Percentiles rank a stretch among this genome's conserved stretches.
Conservation (phyloP, 2,888 invertebrate genomes). For the Halictus ligatus region DNA sequence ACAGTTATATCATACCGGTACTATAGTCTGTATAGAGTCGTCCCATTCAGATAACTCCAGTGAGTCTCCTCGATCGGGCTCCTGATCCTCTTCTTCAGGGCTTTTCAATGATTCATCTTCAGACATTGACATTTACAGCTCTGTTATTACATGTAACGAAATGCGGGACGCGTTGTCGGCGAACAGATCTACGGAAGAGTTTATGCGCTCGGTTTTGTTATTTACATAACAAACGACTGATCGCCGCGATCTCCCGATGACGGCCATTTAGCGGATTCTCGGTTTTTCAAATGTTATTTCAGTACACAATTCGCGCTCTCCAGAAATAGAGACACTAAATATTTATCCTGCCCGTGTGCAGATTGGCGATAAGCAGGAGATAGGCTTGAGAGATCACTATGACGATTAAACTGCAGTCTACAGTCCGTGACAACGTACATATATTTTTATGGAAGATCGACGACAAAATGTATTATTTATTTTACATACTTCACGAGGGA, state of each 20-base stretch:
- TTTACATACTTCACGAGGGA: too few relatives aligned
- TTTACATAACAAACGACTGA: conserved; percentile 33
- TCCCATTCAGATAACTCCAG: background rate
- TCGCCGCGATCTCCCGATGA: background rate
- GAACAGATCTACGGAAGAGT: background rate
- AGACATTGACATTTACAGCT: background rate
- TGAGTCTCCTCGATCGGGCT: background rate
- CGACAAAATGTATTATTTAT: too few relatives aligned
- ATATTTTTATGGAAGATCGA: too few relatives aligned
- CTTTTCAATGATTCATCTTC: background rate
- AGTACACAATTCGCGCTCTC: background rate
- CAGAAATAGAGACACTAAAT: background rate
- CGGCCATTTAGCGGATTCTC: background rate
- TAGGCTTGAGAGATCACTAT: too few relatives aligned
- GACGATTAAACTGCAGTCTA: too few relatives aligned
- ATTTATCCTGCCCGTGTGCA: background rate
- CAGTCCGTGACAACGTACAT: too few relatives aligned
- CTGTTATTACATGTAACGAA: background rate
- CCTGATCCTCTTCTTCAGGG: background rate
- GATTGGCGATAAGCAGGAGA: too few relatives aligned
- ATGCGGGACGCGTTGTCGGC: background rate
- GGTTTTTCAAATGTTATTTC: background rate
- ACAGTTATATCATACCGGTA: background rate
- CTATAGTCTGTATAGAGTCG: background rate
- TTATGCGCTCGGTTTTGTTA: background rate